Conservation (phyloP, 1,140 invertebrate genomes). For the Harpegnathos saltator region DNA sequence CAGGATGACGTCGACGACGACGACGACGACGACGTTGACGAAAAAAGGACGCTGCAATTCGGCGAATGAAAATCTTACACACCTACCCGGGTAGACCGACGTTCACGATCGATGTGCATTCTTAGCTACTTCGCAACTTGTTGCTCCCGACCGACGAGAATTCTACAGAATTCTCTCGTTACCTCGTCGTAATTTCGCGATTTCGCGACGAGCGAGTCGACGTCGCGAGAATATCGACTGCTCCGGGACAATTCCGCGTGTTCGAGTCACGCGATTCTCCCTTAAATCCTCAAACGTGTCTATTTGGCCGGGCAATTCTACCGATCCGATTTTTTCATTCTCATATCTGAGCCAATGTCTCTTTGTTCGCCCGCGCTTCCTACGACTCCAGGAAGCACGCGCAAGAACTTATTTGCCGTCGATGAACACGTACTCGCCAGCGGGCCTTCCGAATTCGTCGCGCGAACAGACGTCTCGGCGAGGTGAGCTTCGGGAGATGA, state of each 20-base stretch:
- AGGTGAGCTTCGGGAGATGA: slow-evolving; percentile 67
- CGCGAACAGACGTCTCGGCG: slow-evolving; percentile 14
- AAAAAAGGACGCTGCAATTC: slow-evolving; percentile 63
- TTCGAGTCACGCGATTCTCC: not conserved
- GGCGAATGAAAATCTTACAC: slow-evolving; percentile 76
- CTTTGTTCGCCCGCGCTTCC: not conserved
- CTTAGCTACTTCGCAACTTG: slow-evolving; percentile 69
- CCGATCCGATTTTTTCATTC: not conserved
- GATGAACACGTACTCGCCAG: not conserved
- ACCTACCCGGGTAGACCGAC: slow-evolving; percentile 51
- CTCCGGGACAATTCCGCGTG: not conserved
- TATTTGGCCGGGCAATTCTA: not conserved
- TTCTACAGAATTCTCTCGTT: slow-evolving; percentile 24
- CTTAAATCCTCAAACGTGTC: too few relatives aligned
- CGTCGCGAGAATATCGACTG: not conserved
- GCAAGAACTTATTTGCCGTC: not conserved
- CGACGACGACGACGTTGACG: slow-evolving; percentile 9
- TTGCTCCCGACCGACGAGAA: slow-evolving; percentile 65
- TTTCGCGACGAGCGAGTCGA: not conserved
- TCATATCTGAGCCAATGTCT: not conserved
- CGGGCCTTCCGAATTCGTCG: slow-evolving; percentile 28
- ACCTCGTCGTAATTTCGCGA: not conserved
- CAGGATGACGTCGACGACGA: not conserved
- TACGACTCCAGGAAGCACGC: not conserved
- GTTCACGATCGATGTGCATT: slow-evolving; percentile 27